Base-by-base conservation (phyloP, 92 coral and sea anemone species). In the Paramuricea clavata region DNA sequence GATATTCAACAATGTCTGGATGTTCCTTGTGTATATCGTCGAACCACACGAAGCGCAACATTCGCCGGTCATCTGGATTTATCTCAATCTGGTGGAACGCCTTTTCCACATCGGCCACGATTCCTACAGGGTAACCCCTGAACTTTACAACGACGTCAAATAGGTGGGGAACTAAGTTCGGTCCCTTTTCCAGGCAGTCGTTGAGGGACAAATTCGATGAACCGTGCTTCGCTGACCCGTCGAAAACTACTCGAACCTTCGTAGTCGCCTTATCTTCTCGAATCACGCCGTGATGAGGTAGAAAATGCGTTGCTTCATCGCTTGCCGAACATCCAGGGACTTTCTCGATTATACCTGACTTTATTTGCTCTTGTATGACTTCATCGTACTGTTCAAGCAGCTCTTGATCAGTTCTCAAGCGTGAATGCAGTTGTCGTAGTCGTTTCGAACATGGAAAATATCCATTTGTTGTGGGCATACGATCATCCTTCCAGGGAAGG, bases 1-100 rank as follows among this genome's bases (percentile, higher is more conserved):
- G n/a, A n/a, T n/a, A n/a, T n/a, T n/a, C n/a, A n/a, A n/a, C n/a
- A n/a, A n/a, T n/a, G n/a, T n/a, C n/a, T n/a, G n/a, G n/a, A n/a
- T n/a, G n/a, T n/a, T n/a, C n/a, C n/a, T n/a, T n/a, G n/a, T n/a
- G n/a, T n/a, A 72, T 72, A 31, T 72, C 78, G 34, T 72, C 78
- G 26, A 72, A 36, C 78, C 78, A 72, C 30, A 72, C 2, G 42
- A 72, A 72, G 31, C 78, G 78, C 0, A 72, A 27, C 78, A 72
- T 72, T 9, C 35, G 33, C 12, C 81, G 1, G 33, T 74, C 81
- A 12, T 74, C 54, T 1, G 81, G 81, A 74, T 22, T 31, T 0
- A 74, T 44, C 32, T 49, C 81, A 49, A 74, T 74, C 31, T 74
- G 81, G 30, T 74, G 78, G 25, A 72, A 72, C 3, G 78, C 78